Evolutionary conservation across 2,888 invertebrate species (phyloP).

Genomic region (Mantis religiosa): DNA sequence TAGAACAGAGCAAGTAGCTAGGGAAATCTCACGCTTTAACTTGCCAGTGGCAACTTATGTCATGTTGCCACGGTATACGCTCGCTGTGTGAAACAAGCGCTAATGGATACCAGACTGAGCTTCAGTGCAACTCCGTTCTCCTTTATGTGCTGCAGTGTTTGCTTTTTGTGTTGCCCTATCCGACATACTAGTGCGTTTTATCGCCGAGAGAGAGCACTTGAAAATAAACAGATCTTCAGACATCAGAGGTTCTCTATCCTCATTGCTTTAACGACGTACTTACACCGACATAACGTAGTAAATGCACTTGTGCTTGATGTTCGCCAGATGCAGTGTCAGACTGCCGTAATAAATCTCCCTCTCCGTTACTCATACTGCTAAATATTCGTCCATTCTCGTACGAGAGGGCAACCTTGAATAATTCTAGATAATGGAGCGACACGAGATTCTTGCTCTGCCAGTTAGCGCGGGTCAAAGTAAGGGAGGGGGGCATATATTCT

Average conservation of each 20-base stretch:
- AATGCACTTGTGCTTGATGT: not conserved
- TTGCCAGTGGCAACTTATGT: not conserved
- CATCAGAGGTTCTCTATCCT: not conserved
- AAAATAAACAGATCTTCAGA: not conserved
- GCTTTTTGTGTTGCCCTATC: not conserved
- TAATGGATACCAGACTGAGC: not conserved
- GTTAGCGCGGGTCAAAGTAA: too few species aligned
- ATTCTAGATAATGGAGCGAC: too few species aligned
- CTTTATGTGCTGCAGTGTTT: not conserved
- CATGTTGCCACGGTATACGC: not conserved
- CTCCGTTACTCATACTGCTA: too few species aligned
- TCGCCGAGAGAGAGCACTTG: not conserved
- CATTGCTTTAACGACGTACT: not conserved
- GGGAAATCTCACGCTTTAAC: too few species aligned
- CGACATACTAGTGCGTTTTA: not conserved
- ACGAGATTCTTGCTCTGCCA: too few species aligned
- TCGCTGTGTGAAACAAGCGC: not conserved
- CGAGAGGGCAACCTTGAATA: too few species aligned
- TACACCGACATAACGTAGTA: not conserved
- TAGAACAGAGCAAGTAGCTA: too few species aligned
- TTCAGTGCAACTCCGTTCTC: not conserved
- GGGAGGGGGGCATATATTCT: too few species aligned
- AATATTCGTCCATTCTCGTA: too few species aligned
- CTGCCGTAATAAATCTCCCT: not conserved
- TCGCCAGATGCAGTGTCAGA: not conserved